These are phyloP conservation scores for Lepus americanus DNA, from an alignment of 2,113 vertebrate genomes.

Conservation along the genomic window DNA sequence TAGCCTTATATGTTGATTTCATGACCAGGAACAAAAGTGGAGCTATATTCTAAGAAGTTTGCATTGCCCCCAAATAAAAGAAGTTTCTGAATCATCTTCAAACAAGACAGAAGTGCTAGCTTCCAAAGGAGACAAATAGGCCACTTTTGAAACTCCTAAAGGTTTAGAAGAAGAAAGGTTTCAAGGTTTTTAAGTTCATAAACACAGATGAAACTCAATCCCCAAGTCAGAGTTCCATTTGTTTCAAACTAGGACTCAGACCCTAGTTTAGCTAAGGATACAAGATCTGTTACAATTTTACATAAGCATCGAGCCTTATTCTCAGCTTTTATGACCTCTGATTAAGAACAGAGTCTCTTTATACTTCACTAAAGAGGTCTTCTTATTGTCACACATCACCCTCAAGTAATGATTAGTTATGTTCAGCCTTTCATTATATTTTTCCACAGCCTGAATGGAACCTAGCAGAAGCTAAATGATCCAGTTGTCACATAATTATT, in stretches of 20 bases:
- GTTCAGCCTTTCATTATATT: neutral
- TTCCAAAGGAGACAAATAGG: neutral
- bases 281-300: neutral
- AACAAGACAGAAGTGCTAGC: neutral
- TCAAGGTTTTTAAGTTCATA: neutral
- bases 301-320: constrained; percentile 19
- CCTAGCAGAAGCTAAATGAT: neutral
- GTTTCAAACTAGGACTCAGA: neutral
- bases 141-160: neutral
- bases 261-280: neutral
- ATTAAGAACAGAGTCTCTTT: neutral
- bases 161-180: neutral
- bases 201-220: neutral
- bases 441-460: neutral
- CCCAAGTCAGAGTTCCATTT: neutral
- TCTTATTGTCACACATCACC: neutral
- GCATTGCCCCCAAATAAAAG: neutral
- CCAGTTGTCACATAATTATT: neutral
- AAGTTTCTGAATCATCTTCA: neutral
- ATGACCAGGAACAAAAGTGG: neutral
- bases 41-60: neutral
- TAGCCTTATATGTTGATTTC: neutral
- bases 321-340: neutral
- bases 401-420: neutral
- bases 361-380: neutral